phyloP scores from a whole-genome alignment of 2,888 invertebrate genomes.

The Drosophila stalkeri region DNA sequence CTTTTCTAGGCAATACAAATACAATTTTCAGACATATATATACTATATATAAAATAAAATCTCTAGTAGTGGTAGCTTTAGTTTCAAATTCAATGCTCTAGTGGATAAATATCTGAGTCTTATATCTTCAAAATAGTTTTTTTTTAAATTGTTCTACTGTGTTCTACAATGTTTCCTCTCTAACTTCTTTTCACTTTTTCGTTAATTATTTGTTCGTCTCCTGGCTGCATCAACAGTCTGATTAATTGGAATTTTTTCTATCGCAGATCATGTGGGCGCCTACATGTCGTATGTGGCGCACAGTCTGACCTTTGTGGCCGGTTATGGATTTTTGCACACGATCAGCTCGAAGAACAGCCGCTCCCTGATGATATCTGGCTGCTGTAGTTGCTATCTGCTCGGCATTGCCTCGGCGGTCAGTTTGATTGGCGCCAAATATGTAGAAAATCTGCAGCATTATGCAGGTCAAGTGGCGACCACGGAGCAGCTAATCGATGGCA shows the following conservation, averaged over 20 bases:
- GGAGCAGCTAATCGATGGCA: conserved; percentile 68
- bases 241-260: not conserved
- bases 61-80: not conserved
- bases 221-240: conserved; percentile 5
- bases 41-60: not conserved
- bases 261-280: conserved; percentile 79
- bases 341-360: conserved; percentile 78
- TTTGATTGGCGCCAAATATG: conserved; percentile 72
- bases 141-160: not conserved
- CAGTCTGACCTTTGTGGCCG: conserved; percentile 79
- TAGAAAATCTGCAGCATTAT: conserved; percentile 53
- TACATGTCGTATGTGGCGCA: conserved; percentile 82
- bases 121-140: not conserved
- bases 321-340: conserved; percentile 78
- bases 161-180: too few species aligned
- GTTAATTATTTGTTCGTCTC: not conserved
- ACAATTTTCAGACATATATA: not conserved
- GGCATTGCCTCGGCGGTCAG: conserved; percentile 81
- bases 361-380: conserved; percentile 72
- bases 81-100: not conserved
- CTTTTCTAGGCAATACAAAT: not conserved
- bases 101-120: not conserved
- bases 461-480: conserved; percentile 41
- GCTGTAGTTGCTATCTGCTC: conserved; percentile 79
- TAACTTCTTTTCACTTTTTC: too few species aligned